These are phyloP conservation scores for Tachina fera DNA, from an alignment of 2,888 invertebrate genomes.

Conservation along the genomic window DNA sequence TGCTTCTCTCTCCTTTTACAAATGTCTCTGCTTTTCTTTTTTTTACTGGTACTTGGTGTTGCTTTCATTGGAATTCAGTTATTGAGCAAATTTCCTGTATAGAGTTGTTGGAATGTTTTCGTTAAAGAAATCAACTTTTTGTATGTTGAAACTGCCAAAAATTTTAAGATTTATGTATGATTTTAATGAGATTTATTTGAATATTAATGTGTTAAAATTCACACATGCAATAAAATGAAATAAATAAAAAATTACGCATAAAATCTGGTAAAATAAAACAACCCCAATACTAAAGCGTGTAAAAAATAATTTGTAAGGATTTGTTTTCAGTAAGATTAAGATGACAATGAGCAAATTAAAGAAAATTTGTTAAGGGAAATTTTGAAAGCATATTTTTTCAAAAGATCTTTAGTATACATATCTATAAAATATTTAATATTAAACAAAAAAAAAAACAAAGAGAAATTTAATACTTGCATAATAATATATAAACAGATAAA, in stretches of 20 bases:
- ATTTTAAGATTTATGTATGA: constrained; percentile 69
- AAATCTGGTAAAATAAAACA: constrained; percentile 13
- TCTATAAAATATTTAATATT: neutral
- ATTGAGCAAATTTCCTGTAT: constrained; percentile 51
- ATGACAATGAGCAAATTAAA: constrained; percentile 63
- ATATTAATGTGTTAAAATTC: constrained; percentile 69
- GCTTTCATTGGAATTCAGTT: constrained; percentile 54
- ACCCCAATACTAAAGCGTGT: neutral
- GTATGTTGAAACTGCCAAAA: constrained; percentile 65
- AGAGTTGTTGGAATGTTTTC: constrained; percentile 30
- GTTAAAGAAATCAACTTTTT: constrained; percentile 51
- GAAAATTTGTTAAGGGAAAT: constrained; percentile 13
- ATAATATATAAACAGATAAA: too few species aligned
- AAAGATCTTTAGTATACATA: neutral
- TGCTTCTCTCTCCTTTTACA: constrained; percentile 3
- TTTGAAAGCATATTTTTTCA: too few species aligned
- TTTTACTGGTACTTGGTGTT: constrained; percentile 1
- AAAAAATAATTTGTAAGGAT: constrained; percentile 51
- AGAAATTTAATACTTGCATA: too few species aligned
- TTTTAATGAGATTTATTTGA: constrained; percentile 72
- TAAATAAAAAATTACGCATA: neutral
- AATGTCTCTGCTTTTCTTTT: constrained; percentile 6
- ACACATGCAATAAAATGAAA: constrained; percentile 59
- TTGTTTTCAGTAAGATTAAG: constrained; percentile 46
- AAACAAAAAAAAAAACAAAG: neutral